Evolutionary conservation across 2,797 vertebrate species (phyloP).

Genomic region (Steatocranus sp.): DNA sequence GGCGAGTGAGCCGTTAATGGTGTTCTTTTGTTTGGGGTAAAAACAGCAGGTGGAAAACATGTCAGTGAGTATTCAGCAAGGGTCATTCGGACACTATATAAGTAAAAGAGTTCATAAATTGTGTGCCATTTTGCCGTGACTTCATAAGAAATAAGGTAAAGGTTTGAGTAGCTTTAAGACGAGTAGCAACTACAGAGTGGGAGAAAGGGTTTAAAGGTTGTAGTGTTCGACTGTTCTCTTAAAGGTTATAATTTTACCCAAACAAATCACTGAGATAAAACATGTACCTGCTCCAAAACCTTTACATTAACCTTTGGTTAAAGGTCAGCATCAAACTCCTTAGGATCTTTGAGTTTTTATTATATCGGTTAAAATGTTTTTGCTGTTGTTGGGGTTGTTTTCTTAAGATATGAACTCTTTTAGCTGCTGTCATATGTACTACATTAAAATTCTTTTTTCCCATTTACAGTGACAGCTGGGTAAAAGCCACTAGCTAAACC

Average conservation of each 20-base stretch:
- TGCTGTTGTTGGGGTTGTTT: not conserved
- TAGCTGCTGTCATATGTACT: not conserved
- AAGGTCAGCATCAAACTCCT: not conserved
- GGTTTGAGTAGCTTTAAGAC: not conserved
- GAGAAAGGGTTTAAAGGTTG: not conserved
- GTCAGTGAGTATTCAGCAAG: not conserved
- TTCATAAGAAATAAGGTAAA: not conserved
- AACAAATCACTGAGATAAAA: not conserved
- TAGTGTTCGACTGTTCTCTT: not conserved
- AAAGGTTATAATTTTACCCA: not conserved
- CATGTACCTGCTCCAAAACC: too few relatives aligned
- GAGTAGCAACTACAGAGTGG: not conserved
- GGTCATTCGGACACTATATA: not conserved
- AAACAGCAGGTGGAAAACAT: constrained; percentile 9
- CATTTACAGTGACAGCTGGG: not conserved
- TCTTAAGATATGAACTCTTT: not conserved
- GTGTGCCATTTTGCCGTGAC: not conserved
- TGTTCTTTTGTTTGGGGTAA: constrained; percentile 30
- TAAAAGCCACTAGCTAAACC: not conserved
- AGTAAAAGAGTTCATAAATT: not conserved
- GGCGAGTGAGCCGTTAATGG: not conserved
- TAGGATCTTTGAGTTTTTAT: fast-evolving
- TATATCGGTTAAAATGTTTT: not conserved
- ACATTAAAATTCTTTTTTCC: not conserved
- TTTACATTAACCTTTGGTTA: not conserved